Evolutionary conservation across 2,113 vertebrate species (phyloP).

Genomic region (Bufo gargarizans): DNA sequence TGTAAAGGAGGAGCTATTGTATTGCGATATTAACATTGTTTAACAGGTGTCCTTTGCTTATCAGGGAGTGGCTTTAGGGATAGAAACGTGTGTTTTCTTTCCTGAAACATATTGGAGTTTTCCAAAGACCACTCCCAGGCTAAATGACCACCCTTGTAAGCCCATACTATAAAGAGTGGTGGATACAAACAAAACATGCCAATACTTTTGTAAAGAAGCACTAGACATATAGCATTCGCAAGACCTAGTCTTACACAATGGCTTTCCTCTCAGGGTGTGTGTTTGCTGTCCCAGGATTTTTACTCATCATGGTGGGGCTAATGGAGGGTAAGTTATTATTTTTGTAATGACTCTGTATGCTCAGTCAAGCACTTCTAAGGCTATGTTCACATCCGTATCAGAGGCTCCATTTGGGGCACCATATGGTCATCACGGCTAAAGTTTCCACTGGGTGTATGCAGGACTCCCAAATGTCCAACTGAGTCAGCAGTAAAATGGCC

Average conservation of each 20-base stretch:
- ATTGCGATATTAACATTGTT: background rate
- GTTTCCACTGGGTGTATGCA: too few relatives aligned
- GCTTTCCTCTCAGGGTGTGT: background rate
- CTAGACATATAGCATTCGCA: background rate
- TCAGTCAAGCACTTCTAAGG: too few relatives aligned
- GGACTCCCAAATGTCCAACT: too few relatives aligned
- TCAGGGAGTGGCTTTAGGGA: constrained; percentile 23
- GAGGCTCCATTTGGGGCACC: too few relatives aligned
- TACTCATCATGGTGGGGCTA: background rate
- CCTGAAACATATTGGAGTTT: background rate
- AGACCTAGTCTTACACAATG: constrained; percentile 21
- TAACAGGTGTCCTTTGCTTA: constrained; percentile 44
- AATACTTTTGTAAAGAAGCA: background rate
- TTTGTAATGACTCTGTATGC: background rate
- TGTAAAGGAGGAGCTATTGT: background rate
- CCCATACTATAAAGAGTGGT: constrained; percentile 29
- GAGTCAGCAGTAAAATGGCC: too few relatives aligned
- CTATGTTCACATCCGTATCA: too few relatives aligned
- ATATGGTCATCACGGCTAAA: too few relatives aligned
- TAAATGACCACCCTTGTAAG: constrained; percentile 24
- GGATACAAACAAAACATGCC: background rate
- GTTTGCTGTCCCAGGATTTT: background rate
- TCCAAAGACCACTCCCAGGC: constrained; percentile 42
- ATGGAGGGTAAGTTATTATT: constrained; percentile 39
- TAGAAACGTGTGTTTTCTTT: background rate